These are phyloP conservation scores for Macroramphosus scolopax DNA, from an alignment of 2,797 vertebrate genomes.

Conservation along the genomic window DNA sequence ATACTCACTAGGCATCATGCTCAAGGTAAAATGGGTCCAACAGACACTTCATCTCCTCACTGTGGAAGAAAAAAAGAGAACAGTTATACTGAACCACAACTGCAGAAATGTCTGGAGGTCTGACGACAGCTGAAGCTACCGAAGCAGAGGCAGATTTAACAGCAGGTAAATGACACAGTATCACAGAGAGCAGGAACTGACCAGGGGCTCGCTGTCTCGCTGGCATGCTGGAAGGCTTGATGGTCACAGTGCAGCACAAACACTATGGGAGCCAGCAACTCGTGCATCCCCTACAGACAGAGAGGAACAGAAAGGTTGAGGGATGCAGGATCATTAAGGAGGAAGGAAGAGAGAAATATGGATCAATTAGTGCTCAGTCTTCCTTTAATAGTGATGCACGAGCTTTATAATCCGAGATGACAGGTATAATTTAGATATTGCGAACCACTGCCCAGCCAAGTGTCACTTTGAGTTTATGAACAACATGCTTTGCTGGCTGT, in stretches of 20 bases:
- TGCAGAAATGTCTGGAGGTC: too few relatives aligned
- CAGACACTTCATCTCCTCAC: constrained; percentile 94
- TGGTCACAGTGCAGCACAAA: constrained; percentile 97
- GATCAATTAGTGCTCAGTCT: constrained; percentile 54
- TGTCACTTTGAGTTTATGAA: constrained; percentile 71
- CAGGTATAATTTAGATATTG: constrained; percentile 68
- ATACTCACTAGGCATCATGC: constrained; percentile 96
- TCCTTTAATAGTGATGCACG: constrained; percentile 67
- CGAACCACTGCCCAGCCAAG: constrained; percentile 52
- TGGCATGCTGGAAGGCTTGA: constrained; percentile 96
- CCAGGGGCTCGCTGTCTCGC: constrained; percentile 93
- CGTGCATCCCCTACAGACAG: constrained; percentile 91
- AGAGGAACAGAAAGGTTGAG: constrained; percentile 1
- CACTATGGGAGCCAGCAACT: constrained; percentile 93
- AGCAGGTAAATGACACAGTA: background rate
- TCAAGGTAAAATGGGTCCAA: constrained; percentile 91
- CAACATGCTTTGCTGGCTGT: constrained; percentile 39
- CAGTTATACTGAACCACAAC: too few relatives aligned
- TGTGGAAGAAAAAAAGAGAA: constrained; percentile 53
- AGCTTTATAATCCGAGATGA: constrained; percentile 60
- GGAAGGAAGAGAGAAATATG: constrained; percentile 19
- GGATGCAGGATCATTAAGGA: constrained; percentile 1
- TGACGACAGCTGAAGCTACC: too few relatives aligned
- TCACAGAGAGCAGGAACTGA: constrained; percentile 58
- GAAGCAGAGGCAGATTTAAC: too few relatives aligned